These are phyloP conservation scores for Pantala flavescens DNA, from an alignment of 1,140 invertebrate genomes.

Conservation along the genomic window DNA sequence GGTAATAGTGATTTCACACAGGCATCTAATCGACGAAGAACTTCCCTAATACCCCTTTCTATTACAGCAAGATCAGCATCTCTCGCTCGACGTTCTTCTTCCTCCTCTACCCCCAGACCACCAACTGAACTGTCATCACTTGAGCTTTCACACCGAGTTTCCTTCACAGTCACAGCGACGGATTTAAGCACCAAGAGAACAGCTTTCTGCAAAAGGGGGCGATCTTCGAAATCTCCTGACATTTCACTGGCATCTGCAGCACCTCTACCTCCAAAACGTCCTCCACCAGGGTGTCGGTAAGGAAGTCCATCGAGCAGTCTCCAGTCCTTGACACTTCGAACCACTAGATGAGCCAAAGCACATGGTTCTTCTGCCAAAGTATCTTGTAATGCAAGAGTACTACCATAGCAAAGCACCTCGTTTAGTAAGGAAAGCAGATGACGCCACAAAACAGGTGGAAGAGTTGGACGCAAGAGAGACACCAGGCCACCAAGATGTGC, in stretches of 20 bases:
- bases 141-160: constrained; percentile 73
- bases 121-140: constrained; percentile 60
- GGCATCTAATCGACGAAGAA: constrained; percentile 50
- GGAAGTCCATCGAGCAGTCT: constrained; percentile 59
- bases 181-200: constrained; percentile 75
- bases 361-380: constrained; percentile 77
- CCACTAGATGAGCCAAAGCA: constrained; percentile 68
- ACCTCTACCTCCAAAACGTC: constrained; percentile 42
- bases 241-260: constrained; percentile 30
- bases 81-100: constrained; percentile 28
- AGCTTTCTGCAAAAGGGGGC: constrained; percentile 68
- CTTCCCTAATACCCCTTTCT: constrained; percentile 71
- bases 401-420: constrained; percentile 81
- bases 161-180: constrained; percentile 80
- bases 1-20: constrained; percentile 71
- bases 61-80: constrained; percentile 82
- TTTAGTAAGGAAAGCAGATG: constrained; percentile 74
- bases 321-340: constrained; percentile 74
- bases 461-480: constrained; percentile 52
- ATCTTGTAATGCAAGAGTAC: constrained; percentile 75
- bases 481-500: constrained; percentile 71
- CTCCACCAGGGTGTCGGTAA: constrained; percentile 38
- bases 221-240: constrained; percentile 35
- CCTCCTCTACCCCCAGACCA: constrained; percentile 42
- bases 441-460: constrained; percentile 71